phyloP scores from a whole-genome alignment of 2,113 vertebrate species.

The Carollia perspicillata region DNA sequence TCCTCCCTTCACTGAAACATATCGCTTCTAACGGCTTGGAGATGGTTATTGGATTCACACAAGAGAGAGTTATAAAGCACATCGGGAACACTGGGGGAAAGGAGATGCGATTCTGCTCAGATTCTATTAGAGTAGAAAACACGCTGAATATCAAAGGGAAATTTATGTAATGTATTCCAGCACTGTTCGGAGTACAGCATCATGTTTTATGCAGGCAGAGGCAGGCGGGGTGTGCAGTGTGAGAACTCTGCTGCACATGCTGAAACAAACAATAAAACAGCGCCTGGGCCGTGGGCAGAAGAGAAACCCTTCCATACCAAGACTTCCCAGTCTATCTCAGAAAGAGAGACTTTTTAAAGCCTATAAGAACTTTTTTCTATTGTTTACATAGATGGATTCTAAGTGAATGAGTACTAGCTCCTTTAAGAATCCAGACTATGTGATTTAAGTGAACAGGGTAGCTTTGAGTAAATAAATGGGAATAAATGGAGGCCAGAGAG shows the following conservation, averaged over 20 bases:
- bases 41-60: slow-evolving; percentile 79
- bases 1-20: slow-evolving; percentile 64
- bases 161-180: slow-evolving; percentile 87
- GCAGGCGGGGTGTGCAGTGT: slow-evolving; percentile 51
- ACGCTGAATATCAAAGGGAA: slow-evolving; percentile 82
- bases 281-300: slow-evolving; percentile 65
- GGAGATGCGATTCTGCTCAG: slow-evolving; percentile 76
- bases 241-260: slow-evolving; percentile 69
- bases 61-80: slow-evolving; percentile 78
- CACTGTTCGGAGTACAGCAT: slow-evolving; percentile 79
- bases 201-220: slow-evolving; percentile 85
- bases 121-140: slow-evolving; percentile 84
- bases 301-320: slow-evolving; percentile 63
- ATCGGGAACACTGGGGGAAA: slow-evolving; percentile 58
- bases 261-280: slow-evolving; percentile 78
- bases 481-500: neutral
- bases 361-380: neutral
- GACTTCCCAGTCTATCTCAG: neutral
- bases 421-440: neutral
- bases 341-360: neutral
- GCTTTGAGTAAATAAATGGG: neutral
- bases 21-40: slow-evolving; percentile 75
- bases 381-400: slow-evolving; percentile 48
- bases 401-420: neutral
- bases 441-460: neutral